Percentiles rank a stretch among this genome's conserved stretches.
Evolutionary conservation across 2,888 invertebrate genomes (phyloP).

Genomic region (Pseudococcus jackbeardsleyi): DNA sequence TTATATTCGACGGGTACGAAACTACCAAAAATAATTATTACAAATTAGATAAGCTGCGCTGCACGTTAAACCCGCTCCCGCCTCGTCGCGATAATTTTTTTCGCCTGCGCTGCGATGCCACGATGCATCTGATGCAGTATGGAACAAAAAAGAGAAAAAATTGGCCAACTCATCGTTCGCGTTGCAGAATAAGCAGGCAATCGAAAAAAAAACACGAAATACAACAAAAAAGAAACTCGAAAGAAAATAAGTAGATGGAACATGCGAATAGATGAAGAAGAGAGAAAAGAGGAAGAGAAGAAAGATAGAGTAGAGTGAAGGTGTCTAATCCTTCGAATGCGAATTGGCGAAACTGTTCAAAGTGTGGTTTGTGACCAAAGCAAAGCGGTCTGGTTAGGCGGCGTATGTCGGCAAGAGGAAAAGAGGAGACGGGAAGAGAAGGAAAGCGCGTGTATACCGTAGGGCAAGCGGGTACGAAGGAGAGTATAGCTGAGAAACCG

Average conservation of each 20-base stretch:
- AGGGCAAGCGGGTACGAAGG: slow-evolving; percentile 47
- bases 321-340: slow-evolving; percentile 33
- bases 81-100: neutral
- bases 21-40: slow-evolving; percentile 24
- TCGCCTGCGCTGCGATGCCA: slow-evolving; percentile 6
- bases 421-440: slow-evolving; percentile 26
- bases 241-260: neutral
- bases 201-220: neutral
- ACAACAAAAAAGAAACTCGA: neutral
- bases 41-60: slow-evolving; percentile 16
- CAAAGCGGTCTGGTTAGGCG: slow-evolving; percentile 18
- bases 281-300: neutral
- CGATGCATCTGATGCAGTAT: neutral
- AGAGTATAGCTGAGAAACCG: slow-evolving; percentile 48
- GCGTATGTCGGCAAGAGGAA: slow-evolving; percentile 27
- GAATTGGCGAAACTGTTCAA: slow-evolving; percentile 41
- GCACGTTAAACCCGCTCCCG: neutral
- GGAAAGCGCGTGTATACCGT: slow-evolving; percentile 52
- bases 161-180: slow-evolving; percentile 26
- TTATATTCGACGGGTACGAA: neutral
- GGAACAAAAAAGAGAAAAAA: slow-evolving; percentile 21
- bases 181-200: neutral
- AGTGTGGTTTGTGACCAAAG: slow-evolving; percentile 44
- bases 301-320: slow-evolving; percentile 14
- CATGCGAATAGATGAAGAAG: neutral